Evolutionary conservation across 2,113 vertebrate genomes (phyloP).

Genomic region (Chelonoidis abingdonii): DNA sequence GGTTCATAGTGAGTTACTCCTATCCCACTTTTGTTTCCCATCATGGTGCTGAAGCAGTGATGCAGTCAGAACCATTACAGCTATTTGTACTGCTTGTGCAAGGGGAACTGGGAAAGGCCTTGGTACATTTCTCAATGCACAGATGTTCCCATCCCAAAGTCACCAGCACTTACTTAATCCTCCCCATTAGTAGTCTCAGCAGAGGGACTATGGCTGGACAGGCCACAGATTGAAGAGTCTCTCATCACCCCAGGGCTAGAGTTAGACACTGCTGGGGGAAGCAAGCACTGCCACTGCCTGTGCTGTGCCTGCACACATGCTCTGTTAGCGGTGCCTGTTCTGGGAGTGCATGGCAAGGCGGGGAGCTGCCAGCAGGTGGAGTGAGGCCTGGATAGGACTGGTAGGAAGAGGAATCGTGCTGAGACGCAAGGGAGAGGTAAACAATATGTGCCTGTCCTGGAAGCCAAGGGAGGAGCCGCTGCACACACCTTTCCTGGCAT

Average conservation of each 20-base stretch:
- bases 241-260: not conserved
- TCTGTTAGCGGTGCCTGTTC: not conserved
- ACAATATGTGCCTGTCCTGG: not conserved
- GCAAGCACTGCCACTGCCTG: too few relatives aligned
- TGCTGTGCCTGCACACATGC: not conserved
- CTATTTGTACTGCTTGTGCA: not conserved
- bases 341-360: not conserved
- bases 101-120: not conserved
- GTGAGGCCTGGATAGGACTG: accelerated
- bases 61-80: not conserved
- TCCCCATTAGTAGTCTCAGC: not conserved
- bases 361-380: accelerated
- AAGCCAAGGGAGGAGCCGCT: not conserved
- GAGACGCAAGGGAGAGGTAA: not conserved
- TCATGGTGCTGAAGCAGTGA: not conserved
- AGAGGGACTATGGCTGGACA: not conserved
- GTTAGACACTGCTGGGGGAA: not conserved
- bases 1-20: not conserved
- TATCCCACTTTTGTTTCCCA: not conserved
- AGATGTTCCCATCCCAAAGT: not conserved
- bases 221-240: not conserved
- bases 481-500: not conserved
- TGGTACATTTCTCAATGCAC: not conserved
- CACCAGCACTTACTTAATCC: not conserved
- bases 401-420: not conserved